These are phyloP conservation scores for Zeugodacus cucurbitae DNA, from an alignment of 1,140 invertebrate species.

Conservation along the genomic window DNA sequence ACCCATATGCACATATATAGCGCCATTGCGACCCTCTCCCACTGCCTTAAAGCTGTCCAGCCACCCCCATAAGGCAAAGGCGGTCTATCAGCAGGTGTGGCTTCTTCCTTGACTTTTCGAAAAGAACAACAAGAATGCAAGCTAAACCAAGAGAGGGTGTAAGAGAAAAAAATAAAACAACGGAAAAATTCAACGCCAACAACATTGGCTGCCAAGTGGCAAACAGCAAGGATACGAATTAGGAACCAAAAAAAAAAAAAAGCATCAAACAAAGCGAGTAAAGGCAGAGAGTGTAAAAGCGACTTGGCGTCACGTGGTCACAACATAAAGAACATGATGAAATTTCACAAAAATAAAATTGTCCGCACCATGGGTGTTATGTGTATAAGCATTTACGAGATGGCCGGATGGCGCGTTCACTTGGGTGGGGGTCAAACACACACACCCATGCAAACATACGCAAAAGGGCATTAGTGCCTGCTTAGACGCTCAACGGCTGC, in stretches of 20 bases:
- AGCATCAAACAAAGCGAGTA: too few relatives aligned
- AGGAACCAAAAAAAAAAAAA: background rate
- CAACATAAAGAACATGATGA: conserved; percentile 66
- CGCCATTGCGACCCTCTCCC: background rate
- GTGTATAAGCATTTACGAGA: background rate
- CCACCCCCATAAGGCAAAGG: background rate
- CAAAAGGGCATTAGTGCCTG: background rate
- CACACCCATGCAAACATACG: background rate
- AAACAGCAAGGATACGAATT: background rate
- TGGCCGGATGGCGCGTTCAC: background rate
- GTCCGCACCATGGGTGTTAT: conserved; percentile 5
- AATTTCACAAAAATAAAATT: conserved; percentile 65
- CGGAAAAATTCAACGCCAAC: background rate
- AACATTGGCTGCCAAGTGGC: background rate
- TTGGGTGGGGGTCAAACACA: background rate
- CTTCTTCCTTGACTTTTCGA: background rate
- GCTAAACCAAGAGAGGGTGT: too few relatives aligned
- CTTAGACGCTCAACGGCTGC: background rate
- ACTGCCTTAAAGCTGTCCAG: background rate
- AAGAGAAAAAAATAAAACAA: background rate
- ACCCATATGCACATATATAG: too few relatives aligned
- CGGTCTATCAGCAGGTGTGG: background rate
- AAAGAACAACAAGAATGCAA: background rate
- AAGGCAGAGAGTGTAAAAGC: background rate
- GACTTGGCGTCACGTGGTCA: conserved; percentile 64